Evolutionary conservation across 2,797 vertebrate genomes (phyloP).

Genomic region (Enoplosus armatus): DNA sequence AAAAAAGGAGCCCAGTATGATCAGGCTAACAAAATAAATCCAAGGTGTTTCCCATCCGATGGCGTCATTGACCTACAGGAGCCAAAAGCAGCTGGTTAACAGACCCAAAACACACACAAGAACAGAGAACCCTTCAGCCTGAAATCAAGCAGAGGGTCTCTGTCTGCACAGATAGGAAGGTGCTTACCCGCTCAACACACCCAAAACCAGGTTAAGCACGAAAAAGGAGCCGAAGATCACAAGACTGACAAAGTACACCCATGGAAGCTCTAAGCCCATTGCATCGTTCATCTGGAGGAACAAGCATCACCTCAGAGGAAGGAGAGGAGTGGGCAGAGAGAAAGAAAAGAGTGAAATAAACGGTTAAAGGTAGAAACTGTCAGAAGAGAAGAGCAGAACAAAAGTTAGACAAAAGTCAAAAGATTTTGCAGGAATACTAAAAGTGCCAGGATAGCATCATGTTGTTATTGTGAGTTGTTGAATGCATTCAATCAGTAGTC

Average conservation of each 20-base stretch:
- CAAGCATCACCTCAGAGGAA: constrained; percentile 30
- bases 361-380: constrained; percentile 46
- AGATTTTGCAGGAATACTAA: constrained; percentile 31
- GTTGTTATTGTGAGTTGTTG: constrained; percentile 39
- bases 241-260: constrained; percentile 99
- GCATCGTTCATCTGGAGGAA: constrained; percentile 97
- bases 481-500: constrained; percentile 52
- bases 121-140: constrained; percentile 57
- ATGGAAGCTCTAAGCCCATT: constrained; percentile 99
- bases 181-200: constrained; percentile 99
- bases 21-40: constrained; percentile 99
- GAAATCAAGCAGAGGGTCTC: constrained; percentile 78
- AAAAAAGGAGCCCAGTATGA: constrained; percentile 99
- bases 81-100: constrained; percentile 61
- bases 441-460: constrained; percentile 12
- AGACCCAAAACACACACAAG: constrained; percentile 37
- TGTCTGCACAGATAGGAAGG: constrained; percentile 87
- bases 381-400: constrained; percentile 37
- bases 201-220: constrained; percentile 99
- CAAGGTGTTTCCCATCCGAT: constrained; percentile 96
- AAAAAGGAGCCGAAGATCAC: constrained; percentile 99
- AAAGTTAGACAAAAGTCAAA: neutral
- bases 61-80: constrained; percentile 96
- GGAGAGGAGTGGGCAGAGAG: constrained; percentile 38
- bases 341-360: constrained; percentile 44